Base-by-base conservation (phyloP, 2,888 invertebrate genomes). In the Norana najaformis region DNA sequence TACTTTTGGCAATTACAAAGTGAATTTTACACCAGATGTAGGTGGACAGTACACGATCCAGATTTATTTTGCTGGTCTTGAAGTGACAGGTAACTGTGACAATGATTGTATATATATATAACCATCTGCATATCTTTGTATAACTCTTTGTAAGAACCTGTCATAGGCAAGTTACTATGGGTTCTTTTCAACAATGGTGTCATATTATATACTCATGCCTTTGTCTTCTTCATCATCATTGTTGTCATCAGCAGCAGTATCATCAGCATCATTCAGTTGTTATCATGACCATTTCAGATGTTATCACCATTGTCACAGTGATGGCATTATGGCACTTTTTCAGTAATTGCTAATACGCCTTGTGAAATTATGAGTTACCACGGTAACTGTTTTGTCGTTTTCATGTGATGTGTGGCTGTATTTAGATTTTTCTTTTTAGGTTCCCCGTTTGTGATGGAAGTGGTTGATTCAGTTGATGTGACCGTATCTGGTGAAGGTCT, bases 11-110 rank as follows among this genome's bases (percentile, higher is more conserved):
- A 94, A 95, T 92, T 90, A 47, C 89, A 53, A 88, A 16, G 95
- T 96, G 41, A 95, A 95, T 91, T 96, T 96, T 93, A 95, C 95
- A 35, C 96, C 96, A 8, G 95, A 95, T 89, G 95, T 96, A 82
- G 95, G 96, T 41, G 96, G 96, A 39, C 95, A 96, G 92, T 96
- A 96, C 93, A 97, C 97, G 93, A 96, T 98, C 83, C 98, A 98
- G 94, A 96, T 98, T 47, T 98, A 98, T 94, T 99, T 98, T 95
- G 98, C 98, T 94, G 98, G 98, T 20, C 97, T 97, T 94, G 97
- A 97, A 93, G 96, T 97, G n/a, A 96, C 96, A 94, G 98, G 96
- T 96, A 92, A 89, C n/a, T 39, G 8, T 35, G 20, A 16, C 23
- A 34, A 6, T 89, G 0, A 47, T 37, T 89, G 69, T 82, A 53